These are phyloP conservation scores for Ectemnius lituratus DNA, from an alignment of 2,888 invertebrate species.

Conservation along the genomic window DNA sequence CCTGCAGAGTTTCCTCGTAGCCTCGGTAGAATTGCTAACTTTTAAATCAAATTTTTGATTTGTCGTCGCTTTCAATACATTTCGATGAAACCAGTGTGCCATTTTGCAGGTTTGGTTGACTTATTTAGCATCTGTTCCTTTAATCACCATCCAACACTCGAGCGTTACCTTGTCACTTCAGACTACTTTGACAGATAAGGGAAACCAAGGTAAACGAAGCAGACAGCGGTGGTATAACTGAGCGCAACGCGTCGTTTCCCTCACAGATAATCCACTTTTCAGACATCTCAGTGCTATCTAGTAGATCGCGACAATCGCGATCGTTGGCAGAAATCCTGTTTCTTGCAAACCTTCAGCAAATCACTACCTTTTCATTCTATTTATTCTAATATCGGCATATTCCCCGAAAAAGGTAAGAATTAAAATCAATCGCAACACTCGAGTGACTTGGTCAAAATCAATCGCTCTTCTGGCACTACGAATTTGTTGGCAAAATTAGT, in stretches of 20 bases:
- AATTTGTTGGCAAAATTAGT: constrained; percentile 13
- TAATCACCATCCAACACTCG: background rate
- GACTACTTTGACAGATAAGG: constrained; percentile 57
- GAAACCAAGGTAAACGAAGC: constrained; percentile 43
- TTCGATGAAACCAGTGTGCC: constrained; percentile 82
- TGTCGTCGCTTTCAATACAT: constrained; percentile 81
- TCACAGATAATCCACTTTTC: constrained; percentile 54
- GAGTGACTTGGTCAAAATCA: background rate
- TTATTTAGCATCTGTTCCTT: constrained; percentile 2
- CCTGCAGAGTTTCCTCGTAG: constrained; percentile 80
- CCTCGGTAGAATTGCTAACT: constrained; percentile 68
- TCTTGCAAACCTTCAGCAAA: constrained; percentile 23
- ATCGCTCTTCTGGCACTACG: background rate
- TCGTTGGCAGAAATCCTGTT: constrained; percentile 36
- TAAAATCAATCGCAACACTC: background rate
- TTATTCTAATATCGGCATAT: constrained; percentile 27
- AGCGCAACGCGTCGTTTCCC: constrained; percentile 11
- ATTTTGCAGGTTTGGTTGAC: constrained; percentile 46
- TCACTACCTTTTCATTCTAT: constrained; percentile 9
- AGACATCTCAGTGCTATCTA: constrained; percentile 10
- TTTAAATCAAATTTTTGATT: constrained; percentile 73
- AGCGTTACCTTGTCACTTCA: background rate
- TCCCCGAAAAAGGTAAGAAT: constrained; percentile 41
- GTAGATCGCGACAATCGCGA: constrained; percentile 22
- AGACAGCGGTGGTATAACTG: constrained; percentile 23